These are phyloP conservation scores for Anguilla rostrata DNA, from an alignment of 2,113 vertebrate genomes.

Conservation along the genomic window DNA sequence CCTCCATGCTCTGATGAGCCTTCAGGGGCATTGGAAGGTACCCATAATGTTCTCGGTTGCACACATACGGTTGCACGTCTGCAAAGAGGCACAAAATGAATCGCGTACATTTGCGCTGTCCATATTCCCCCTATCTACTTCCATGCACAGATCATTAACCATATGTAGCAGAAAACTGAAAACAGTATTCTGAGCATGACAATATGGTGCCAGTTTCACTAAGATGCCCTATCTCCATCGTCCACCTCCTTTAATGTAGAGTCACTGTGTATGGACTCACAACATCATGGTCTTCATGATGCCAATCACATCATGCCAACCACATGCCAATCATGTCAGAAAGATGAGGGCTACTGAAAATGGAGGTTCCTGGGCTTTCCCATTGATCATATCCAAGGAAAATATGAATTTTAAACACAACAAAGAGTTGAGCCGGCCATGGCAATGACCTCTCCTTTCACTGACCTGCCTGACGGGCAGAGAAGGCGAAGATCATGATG, in stretches of 20 bases:
- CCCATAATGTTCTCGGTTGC: slow-evolving; percentile 82
- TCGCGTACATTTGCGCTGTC: neutral
- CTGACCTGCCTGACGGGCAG: slow-evolving; percentile 80
- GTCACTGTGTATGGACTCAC: neutral
- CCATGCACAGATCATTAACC: slow-evolving; percentile 16
- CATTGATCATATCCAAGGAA: neutral
- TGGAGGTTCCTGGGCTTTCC: neutral
- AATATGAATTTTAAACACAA: neutral
- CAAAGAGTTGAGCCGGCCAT: neutral
- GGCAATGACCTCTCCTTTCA: neutral
- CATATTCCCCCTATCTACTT: neutral
- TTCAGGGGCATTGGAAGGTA: slow-evolving; percentile 81
- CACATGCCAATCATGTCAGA: too few species aligned
- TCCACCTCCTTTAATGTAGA: neutral
- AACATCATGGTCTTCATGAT: neutral
- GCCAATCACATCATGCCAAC: too few species aligned
- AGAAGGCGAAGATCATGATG: slow-evolving; percentile 87
- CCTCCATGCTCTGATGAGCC: slow-evolving; percentile 72
- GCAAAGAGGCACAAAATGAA: slow-evolving; percentile 11
- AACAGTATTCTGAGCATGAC: neutral
- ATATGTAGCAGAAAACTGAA: slow-evolving; percentile 14
- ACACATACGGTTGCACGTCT: slow-evolving; percentile 80
- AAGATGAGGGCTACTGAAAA: neutral
- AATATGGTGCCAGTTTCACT: neutral
- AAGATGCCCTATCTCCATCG: neutral